Conservation (phyloP, 2,888 invertebrate genomes). For the Nezara viridula region DNA sequence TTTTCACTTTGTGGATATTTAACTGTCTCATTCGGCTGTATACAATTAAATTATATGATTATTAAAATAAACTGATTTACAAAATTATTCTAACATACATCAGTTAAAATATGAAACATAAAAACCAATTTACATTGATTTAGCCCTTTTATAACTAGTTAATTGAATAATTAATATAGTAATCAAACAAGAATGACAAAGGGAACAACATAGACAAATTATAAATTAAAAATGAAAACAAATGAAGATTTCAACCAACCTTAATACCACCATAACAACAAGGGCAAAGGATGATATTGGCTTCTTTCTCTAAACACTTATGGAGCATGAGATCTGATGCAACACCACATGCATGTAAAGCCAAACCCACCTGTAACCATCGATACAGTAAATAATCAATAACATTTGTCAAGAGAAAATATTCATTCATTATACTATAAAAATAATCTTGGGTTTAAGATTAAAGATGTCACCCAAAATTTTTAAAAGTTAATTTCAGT, state of each 20-base stretch:
- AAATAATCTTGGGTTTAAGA: too few species aligned
- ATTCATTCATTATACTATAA: too few species aligned
- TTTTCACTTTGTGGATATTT: constrained; percentile 84
- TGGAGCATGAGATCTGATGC: constrained; percentile 93
- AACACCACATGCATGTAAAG: constrained; percentile 94
- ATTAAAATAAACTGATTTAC: background rate
- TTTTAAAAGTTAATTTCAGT: too few species aligned
- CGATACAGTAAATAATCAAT: background rate
- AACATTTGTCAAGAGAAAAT: too few species aligned
- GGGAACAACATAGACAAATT: too few species aligned
- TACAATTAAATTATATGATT: background rate
- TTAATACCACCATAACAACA: constrained; percentile 94
- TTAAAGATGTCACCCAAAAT: too few species aligned
- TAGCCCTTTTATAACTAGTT: background rate
- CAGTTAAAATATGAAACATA: background rate
- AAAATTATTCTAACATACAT: background rate
- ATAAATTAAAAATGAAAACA: too few species aligned
- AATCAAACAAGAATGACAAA: too few species aligned
- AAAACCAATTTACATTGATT: background rate
- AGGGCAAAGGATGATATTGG: constrained; percentile 90
- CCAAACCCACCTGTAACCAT: constrained; percentile 80
- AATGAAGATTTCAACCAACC: constrained; percentile 66
- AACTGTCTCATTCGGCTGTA: constrained; percentile 84
- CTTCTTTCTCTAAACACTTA: constrained; percentile 81
- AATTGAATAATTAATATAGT: background rate